Base-by-base conservation (phyloP, 2,888 invertebrate species). In the Xanthorhoe designata region DNA sequence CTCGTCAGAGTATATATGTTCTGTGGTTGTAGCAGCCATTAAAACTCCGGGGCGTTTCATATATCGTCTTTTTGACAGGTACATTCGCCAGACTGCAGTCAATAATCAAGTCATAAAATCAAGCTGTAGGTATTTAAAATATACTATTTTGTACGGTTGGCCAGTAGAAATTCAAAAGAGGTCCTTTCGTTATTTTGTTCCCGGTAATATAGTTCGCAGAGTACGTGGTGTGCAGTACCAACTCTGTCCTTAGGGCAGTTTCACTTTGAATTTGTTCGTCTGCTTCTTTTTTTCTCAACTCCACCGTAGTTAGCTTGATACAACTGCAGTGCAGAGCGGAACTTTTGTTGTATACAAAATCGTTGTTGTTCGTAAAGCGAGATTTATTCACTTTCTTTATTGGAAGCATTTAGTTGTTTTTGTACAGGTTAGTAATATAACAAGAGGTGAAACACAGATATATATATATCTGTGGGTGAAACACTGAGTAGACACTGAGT, bases 221-320 rank as follows among this genome's bases (percentile, higher is more conserved):
- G 56, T 61, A 52, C 47, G 52, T 56, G 57, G 42, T 18, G 49
- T 52, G 60, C 57, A 56, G 60, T 15, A 64, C 61, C 70, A 72
- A 71, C 74, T 78, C 66, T 59, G 69, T 75, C 67, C 67, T 74
- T 60, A 68, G 64, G 70, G 71, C 73, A 70, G 74, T 72, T 71
- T 69, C 69, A 70, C 77, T 75, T 73, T 69, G 69, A 76, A 76
- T 75, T 70, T 66, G 66, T 67, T 66, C 71, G 66, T 67, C 64
- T 61, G 18, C 50, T 63, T 68, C 68, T 69, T 68, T 72, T 74
- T 74, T 72, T 70, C 67, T 45, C 47, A 72, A 72, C 68, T 72
- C 38, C 53, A 19, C 24, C 66, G 63, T 72, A 72, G 70, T 71
- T 74, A 73, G 67, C 70, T 66, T 66, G 68, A 69, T 68, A 72